Base-by-base conservation (phyloP, 2,113 vertebrate species). In the Oostethus manadensis region DNA sequence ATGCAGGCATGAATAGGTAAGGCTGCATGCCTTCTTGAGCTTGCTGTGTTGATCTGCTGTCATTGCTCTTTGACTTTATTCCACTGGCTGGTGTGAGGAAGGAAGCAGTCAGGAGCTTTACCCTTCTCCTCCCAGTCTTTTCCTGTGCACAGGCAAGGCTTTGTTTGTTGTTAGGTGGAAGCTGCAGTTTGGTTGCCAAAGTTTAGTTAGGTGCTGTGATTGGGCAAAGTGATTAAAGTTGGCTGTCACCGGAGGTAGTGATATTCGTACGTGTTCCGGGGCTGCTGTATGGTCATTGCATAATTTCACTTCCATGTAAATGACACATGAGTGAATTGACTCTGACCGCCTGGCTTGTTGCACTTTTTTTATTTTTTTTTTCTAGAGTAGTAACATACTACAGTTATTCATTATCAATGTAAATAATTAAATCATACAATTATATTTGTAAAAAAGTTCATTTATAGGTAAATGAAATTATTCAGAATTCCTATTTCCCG, bases 1-100 rank as follows among this genome's bases (percentile, higher is more conserved):
- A 70, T 67, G 76, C 80, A 77, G 82, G 77, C 79, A 84, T 86
- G 86, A 88, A 71, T 64, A 86, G 87, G 88, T 88, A 79, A 87
- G 81, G 22, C 63, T n/a, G 48, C 56, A 69, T 10, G 61, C 66
- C 64, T 72, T 68, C 64, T 72, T 64, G 63, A 68, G 67, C 56
- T 78, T 40, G 64, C 42, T 71, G 59, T 74, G 62, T 70, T 60
- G 66, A 75, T 74, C 50, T 66, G 63, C 69, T 86, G 74, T 74
- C 70, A 73, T 7, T n/a, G 49, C 58, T 71, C 68, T 67, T 68
- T 62, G 62, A 70, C 62, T 68, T 53, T 59, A 68, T 68, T 61
- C 56, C 10, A 35, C 61, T 67, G 55, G 35, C 61, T 68, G 61
- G 56, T 48, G 22, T n/a, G 13, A 54, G 10, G 51, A 53, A 51